Evolutionary conservation across 2,113 vertebrate species (phyloP).

Genomic region (Phyllostomus discolor): DNA sequence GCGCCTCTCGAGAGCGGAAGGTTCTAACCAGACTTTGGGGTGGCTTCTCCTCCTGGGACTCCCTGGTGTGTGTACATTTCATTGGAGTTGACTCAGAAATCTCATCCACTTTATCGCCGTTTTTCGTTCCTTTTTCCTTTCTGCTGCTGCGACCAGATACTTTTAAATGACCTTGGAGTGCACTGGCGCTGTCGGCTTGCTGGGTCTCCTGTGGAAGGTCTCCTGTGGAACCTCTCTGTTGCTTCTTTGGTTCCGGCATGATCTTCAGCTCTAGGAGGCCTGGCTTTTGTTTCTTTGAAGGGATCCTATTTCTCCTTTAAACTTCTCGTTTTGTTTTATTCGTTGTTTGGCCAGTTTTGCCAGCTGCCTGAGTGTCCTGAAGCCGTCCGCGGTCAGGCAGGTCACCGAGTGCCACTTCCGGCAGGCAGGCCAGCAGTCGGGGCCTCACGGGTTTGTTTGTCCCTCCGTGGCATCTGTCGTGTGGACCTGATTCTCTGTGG

Average conservation of each 20-base stretch:
- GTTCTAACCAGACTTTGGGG: background rate
- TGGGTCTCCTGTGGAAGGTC: background rate
- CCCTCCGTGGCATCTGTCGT: background rate
- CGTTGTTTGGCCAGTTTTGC: background rate
- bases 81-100: background rate
- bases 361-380: background rate
- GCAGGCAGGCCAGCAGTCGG: background rate
- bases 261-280: background rate
- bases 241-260: background rate
- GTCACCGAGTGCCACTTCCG: background rate
- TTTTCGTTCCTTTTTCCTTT: background rate
- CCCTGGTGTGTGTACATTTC: background rate
- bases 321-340: background rate
- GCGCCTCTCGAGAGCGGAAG: background rate
- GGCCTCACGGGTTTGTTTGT: background rate
- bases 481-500: background rate
- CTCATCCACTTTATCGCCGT: rapidly evolving
- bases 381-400: background rate
- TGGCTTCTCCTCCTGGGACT: background rate
- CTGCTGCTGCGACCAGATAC: background rate
- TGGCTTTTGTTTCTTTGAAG: background rate
- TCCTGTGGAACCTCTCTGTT: background rate
- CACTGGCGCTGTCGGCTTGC: background rate
- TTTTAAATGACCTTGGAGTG: background rate
- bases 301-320: background rate